phyloP scores from a whole-genome alignment of 2,888 invertebrate species.

The Hirtodrosophila duncani region DNA sequence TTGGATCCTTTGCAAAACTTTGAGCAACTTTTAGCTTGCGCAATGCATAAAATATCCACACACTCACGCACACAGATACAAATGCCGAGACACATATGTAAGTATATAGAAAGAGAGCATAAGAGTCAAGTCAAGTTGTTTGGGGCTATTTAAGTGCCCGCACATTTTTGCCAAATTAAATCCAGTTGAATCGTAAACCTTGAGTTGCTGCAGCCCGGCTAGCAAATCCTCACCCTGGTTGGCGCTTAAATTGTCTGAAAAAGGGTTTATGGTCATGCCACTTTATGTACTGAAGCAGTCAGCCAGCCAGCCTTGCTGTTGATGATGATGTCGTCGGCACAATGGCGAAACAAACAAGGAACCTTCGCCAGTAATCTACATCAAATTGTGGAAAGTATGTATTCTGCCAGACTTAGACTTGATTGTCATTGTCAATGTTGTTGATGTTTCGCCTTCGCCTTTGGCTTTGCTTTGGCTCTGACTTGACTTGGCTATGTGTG shows the following conservation, averaged over 20 bases:
- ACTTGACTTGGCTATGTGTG: no score
- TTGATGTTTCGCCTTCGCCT: neutral
- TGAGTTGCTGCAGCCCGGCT: slow-evolving; percentile 26
- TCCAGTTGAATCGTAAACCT: slow-evolving; percentile 68
- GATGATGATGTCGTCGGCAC: slow-evolving; percentile 1
- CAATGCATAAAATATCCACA: slow-evolving; percentile 32
- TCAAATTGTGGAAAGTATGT: slow-evolving; percentile 62
- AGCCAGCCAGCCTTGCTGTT: slow-evolving; percentile 10
- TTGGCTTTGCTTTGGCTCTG: slow-evolving; percentile 31
- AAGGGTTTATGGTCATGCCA: slow-evolving; percentile 68
- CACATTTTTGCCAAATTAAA: slow-evolving; percentile 69
- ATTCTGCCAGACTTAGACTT: slow-evolving; percentile 39
- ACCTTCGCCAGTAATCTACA: slow-evolving; percentile 62
- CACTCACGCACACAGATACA: neutral
- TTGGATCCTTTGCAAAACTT: slow-evolving; percentile 14
- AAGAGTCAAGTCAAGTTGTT: slow-evolving; percentile 48
- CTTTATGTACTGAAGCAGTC: slow-evolving; percentile 57
- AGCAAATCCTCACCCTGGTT: slow-evolving; percentile 61
- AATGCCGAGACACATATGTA: neutral
- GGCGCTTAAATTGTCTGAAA: slow-evolving; percentile 73
- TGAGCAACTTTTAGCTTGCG: slow-evolving; percentile 27
- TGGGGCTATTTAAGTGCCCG: slow-evolving; percentile 61
- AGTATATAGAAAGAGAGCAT: slow-evolving; percentile 1
- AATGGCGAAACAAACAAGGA: slow-evolving; percentile 13
- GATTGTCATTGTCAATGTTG: slow-evolving; percentile 47